Base-by-base conservation (phyloP, 1,140 invertebrate species). In the Brachionus paranguensis region DNA sequence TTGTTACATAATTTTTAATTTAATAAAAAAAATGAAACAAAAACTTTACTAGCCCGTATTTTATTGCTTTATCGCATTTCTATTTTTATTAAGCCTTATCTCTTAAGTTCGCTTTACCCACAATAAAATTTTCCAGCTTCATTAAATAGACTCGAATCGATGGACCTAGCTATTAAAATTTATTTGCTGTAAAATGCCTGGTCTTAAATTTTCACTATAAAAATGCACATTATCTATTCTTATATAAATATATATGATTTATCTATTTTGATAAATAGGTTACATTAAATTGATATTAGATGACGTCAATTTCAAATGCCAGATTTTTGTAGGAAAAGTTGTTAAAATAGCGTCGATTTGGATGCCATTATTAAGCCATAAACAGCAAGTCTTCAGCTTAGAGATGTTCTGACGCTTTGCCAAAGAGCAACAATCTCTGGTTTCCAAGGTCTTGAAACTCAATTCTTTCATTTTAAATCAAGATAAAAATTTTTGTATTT, bases 1-100 rank as follows among this genome's bases (percentile, higher is more conserved):
- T 68, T 68, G 65, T 68, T 68, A 68, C 65, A 68, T 68, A 68
- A 68, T 68, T 68, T 68, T 68, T 68, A 68, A 33, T 68, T 68
- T 68, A 68, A 33, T 37, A 37, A 24, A 41, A 24, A 41, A 33
- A 68, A 68, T 5, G 14, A 68, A 68, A 68, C 24, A 68, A 68
- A 64, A 68, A 68, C n/a, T 68, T 33, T 68, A 33, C 65, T 68
- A 41, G 65, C 27, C 65, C 33, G 20, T 60, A 60, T 68, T 68
- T 68, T 68, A 68, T 68, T 68, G 33, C 27, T 68, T 68, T 33
- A 68, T 68, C 65, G 65, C 33, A 68, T 68, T 68, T 33, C 27
- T 33, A 68, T 68, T 68, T 68, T 68, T 33, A 68, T 41, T 14
- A 68, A 68, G 65, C 65, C 65, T 68, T 68, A 68, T 68, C 65